Evolutionary conservation across 2,797 vertebrate species (phyloP).

Genomic region (Pterois miles): DNA sequence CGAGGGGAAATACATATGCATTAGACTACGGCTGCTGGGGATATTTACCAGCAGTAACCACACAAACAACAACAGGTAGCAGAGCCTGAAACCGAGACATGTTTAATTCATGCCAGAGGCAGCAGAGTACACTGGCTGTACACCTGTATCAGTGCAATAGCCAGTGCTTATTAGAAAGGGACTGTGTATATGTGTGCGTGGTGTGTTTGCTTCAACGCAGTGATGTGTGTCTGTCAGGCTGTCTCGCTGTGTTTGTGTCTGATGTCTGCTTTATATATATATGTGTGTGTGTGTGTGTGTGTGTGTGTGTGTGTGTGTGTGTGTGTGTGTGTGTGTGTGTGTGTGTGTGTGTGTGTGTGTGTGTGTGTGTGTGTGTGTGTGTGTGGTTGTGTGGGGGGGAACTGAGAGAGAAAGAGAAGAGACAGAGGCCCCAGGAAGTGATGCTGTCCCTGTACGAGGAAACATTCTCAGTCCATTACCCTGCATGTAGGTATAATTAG

Average conservation of each 20-base stretch:
- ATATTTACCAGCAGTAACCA: slow-evolving; percentile 76
- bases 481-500: slow-evolving; percentile 78
- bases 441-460: slow-evolving; percentile 67
- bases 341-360: neutral
- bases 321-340: slow-evolving; percentile 1
- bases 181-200: slow-evolving; percentile 9
- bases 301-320: neutral
- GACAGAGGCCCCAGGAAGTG: slow-evolving; percentile 56
- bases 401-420: slow-evolving; percentile 18
- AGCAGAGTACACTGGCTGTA: slow-evolving; percentile 44
- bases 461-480: slow-evolving; percentile 80
- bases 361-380: neutral
- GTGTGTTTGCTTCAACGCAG: slow-evolving; percentile 29
- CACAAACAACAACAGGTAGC: slow-evolving; percentile 79
- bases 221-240: slow-evolving; percentile 60
- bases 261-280: slow-evolving; percentile 53
- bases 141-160: slow-evolving; percentile 62
- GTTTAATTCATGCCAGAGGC: slow-evolving; percentile 79
- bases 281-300: neutral
- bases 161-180: slow-evolving; percentile 61
- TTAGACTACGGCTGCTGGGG: slow-evolving; percentile 64
- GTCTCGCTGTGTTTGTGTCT: slow-evolving; percentile 53
- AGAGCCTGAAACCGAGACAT: slow-evolving; percentile 69
- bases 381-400: neutral
- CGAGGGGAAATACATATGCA: slow-evolving; percentile 75